A percentile compares a stretch with the other conserved stretches of the same genome.
These are phyloP conservation scores for Nebria ingens DNA, from an alignment of 1,140 invertebrate genomes.

Conservation along the genomic window DNA sequence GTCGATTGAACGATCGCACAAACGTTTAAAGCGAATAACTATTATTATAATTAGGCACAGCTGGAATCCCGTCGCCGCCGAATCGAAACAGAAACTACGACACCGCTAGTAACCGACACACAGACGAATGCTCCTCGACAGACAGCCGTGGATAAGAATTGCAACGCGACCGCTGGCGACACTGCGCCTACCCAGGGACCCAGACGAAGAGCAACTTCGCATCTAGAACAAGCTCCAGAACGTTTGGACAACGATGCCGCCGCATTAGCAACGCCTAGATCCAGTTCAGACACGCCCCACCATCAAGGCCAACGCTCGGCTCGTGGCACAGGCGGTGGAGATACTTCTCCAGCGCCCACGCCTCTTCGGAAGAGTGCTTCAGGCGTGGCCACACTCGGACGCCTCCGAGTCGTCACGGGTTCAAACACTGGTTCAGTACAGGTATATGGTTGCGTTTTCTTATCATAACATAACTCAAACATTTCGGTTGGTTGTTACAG, in stretches of 20 bases:
- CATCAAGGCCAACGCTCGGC: constrained; percentile 16
- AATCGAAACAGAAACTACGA: constrained; percentile 40
- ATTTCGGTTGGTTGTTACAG: no score
- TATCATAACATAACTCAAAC: no score
- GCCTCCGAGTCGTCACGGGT: constrained; percentile 49
- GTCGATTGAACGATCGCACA: no score
- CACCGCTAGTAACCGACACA: constrained; percentile 38
- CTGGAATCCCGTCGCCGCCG: constrained; percentile 36
- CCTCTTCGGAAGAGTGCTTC: constrained; percentile 32
- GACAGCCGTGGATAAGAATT: constrained; percentile 51
- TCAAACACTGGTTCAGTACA: constrained; percentile 13
- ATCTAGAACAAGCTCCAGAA: constrained; percentile 30
- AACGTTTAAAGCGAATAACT: neutral
- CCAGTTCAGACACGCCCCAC: neutral
- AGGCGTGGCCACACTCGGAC: constrained; percentile 43
- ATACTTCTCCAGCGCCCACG: constrained; percentile 27
- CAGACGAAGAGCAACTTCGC: constrained; percentile 29
- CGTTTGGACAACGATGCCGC: constrained; percentile 29
- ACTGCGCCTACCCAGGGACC: constrained; percentile 24
- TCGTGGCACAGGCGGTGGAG: constrained; percentile 27
- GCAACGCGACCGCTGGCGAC: constrained; percentile 50
- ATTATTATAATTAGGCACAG: constrained; percentile 24
- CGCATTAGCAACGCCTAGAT: constrained; percentile 2
- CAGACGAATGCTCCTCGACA: constrained; percentile 30
- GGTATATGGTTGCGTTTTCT: constrained; percentile 9